A percentile compares a stretch with the other conserved stretches of the same genome.
Evolutionary conservation across 2,797 vertebrate species (phyloP).

Genomic region (Myotis planiceps): DNA sequence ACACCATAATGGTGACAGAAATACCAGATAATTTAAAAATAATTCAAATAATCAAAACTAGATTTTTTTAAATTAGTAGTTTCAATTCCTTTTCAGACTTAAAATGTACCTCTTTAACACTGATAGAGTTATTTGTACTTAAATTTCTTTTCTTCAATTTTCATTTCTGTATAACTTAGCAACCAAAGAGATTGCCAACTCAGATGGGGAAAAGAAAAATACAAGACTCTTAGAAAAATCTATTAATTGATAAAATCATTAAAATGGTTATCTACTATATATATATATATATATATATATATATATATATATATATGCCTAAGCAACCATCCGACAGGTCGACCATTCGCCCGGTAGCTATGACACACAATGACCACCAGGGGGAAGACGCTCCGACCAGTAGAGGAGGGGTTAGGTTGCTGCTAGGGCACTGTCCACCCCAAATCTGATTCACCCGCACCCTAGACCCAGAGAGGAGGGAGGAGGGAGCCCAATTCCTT

Average conservation of each 20-base stretch:
- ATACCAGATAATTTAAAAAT: neutral
- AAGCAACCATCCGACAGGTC: no score
- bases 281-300: no score
- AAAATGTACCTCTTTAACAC: neutral
- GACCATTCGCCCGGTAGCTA: no score
- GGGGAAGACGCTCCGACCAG: no score
- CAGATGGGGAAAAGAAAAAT: neutral
- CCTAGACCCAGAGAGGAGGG: no score
- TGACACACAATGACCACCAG: no score
- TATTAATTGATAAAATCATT: neutral
- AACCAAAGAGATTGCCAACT: neutral
- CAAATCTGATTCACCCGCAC: no score
- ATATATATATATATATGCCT: no score
- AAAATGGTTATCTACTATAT: neutral
- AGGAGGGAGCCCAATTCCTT: no score
- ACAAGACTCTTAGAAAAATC: neutral
- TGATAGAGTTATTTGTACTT: neutral
- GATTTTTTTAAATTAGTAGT: neutral
- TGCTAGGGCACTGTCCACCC: no score
- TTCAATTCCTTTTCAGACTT: neutral
- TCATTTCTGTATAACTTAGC: neutral
- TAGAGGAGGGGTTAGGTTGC: no score
- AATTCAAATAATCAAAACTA: neutral
- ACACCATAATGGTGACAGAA: neutral
- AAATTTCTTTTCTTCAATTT: constrained; percentile 8